phyloP scores from a whole-genome alignment of 2,797 vertebrate species.

The Carduelis carduelis region DNA sequence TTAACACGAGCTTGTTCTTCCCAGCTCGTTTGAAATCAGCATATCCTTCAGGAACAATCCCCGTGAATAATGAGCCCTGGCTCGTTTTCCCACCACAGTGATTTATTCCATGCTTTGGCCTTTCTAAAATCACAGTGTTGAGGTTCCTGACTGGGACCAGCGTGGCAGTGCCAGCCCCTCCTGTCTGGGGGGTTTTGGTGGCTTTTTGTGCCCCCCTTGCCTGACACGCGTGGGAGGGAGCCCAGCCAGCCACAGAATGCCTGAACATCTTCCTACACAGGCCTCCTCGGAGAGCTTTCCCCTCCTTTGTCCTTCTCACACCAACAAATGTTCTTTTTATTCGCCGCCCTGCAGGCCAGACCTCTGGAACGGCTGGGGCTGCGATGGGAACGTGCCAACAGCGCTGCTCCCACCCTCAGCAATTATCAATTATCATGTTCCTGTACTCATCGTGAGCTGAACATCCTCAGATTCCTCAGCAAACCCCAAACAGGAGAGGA shows the following conservation, averaged over 20 bases:
- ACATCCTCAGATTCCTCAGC: too few relatives aligned
- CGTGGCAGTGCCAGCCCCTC: background rate
- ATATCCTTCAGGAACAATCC: constrained; percentile 6
- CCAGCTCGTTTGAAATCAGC: constrained; percentile 5
- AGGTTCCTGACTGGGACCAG: background rate
- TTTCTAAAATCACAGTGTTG: background rate
- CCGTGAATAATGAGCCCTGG: background rate
- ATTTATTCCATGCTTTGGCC: background rate
- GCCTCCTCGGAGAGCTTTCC: background rate
- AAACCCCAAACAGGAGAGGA: too few relatives aligned
- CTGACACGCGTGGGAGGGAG: background rate
- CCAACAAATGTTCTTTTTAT: background rate
- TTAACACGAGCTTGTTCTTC: constrained; percentile 5
- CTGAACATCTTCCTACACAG: background rate
- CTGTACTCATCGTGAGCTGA: too few relatives aligned
- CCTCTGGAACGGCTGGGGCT: background rate
- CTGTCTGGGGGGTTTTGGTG: background rate
- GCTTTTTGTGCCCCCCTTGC: background rate
- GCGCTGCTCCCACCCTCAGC: background rate
- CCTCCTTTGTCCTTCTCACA: background rate
- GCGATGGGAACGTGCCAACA: background rate
- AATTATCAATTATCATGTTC: too few relatives aligned
- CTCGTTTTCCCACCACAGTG: background rate
- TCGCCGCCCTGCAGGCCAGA: background rate
- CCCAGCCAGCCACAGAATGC: background rate